Evolutionary conservation across 1,140 invertebrate species (phyloP), one percentile per base, ranked within the genome.

Genomic region (Drosophila jambulina): DNA sequence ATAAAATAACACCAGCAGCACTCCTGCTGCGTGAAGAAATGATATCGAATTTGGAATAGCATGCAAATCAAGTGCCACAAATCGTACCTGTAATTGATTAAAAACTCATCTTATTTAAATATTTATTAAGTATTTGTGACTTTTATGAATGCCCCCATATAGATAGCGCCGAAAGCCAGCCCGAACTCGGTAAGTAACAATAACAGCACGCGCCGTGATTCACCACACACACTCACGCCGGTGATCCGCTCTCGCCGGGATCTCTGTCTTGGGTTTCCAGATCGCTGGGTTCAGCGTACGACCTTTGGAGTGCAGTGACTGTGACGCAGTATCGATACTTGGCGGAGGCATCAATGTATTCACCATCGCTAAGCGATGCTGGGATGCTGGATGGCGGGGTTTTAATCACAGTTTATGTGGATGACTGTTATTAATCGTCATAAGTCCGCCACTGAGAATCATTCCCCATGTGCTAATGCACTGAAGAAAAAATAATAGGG

Each of bases 361-460:
- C 21, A 38, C 34, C 49, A 36, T 8, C 17, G 25, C 27, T n/a
- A 23, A n/a, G 21, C n/a, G 60, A 61, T 54, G 63, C 62, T 54
- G 17, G 23, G 62, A 70, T 32, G 34, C 25, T 9, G 43, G 68
- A 40, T 42, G 71, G 51, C 27, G 42, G 43, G 34, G n/a, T 60
- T 63, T 87, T 84, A 88, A 87, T 88, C 83, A 80, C 76, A 70
- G 77, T 87, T 87, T 88, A 87, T 83, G 83, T 69, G 86, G 76
- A 88, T 83, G 67, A 81, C 62, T 23, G 65, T 71, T 78, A 88
- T 88, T 80, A 87, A 87, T 87, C 76, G 70, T 57, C 64, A 69
- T 59, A 78, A 77, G 65, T 43, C 68, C 32, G 17, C 21, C 53
- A 34, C 54, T 25, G 36, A 32, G 15, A 58, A 67, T 70, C 40